phyloP scores from a whole-genome alignment of 2,113 vertebrate species.

The Cyanistes caeruleus region DNA sequence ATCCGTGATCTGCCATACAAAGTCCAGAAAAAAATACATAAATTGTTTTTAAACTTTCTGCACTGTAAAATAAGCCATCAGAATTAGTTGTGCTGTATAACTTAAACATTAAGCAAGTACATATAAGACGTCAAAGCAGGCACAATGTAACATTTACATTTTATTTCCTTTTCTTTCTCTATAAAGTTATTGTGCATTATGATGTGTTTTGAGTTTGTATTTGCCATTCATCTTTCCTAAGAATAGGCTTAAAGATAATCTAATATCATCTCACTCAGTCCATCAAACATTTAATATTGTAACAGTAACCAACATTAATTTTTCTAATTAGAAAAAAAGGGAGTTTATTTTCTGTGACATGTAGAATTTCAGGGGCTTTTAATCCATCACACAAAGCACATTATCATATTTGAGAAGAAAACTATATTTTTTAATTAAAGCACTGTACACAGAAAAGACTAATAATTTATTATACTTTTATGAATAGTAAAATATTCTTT shows the following conservation, averaged over 20 bases:
- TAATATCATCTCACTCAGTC: neutral
- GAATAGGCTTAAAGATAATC: neutral
- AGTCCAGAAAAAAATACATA: neutral
- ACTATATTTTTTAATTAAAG: conserved; percentile 32
- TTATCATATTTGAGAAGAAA: conserved; percentile 42
- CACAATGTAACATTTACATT: neutral
- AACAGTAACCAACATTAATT: neutral
- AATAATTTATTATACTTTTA: conserved; percentile 28
- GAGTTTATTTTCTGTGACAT: neutral
- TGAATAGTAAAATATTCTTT: conserved; percentile 34
- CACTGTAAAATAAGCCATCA: neutral
- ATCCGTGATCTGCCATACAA: neutral
- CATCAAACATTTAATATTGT: neutral
- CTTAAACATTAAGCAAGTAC: neutral
- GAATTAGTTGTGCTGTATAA: neutral
- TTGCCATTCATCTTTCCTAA: neutral
- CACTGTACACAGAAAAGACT: neutral
- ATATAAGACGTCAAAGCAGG: neutral
- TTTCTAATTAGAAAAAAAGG: neutral
- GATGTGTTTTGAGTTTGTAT: neutral
- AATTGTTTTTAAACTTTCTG: neutral
- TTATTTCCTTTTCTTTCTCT: neutral
- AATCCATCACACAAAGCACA: neutral
- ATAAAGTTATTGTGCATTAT: neutral
- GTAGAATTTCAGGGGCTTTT: conserved; percentile 5